Percentiles rank a stretch among this genome's conserved stretches.
Conservation (phyloP, 2,797 vertebrate species). For the Diceros bicornis region DNA sequence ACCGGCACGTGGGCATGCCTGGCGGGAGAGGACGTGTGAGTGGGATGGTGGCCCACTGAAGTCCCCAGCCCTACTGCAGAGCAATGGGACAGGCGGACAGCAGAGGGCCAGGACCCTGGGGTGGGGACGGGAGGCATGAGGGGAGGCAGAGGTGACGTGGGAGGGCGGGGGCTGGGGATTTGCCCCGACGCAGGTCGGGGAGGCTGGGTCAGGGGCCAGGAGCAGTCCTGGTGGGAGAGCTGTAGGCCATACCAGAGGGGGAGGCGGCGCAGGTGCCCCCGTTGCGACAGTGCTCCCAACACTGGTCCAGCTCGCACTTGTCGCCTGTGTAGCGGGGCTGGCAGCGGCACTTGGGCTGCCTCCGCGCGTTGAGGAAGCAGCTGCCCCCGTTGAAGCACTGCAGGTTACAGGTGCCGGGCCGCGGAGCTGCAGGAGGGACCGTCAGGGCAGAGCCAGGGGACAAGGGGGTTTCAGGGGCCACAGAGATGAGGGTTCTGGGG, state of each 20-base stretch:
- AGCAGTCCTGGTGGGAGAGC: rapidly evolving
- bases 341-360: slow-evolving; percentile 97
- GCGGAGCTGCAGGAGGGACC: slow-evolving; percentile 83
- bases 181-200: neutral
- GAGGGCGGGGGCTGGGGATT: neutral
- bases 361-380: slow-evolving; percentile 97
- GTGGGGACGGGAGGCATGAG: rapidly evolving
- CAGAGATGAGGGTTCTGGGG: neutral
- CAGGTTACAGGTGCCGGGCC: slow-evolving; percentile 93
- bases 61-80: neutral
- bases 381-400: slow-evolving; percentile 96
- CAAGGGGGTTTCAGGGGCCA: neutral
- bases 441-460: neutral
- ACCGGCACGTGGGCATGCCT: slow-evolving; percentile 97
- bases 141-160: neutral
- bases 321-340: slow-evolving; percentile 96
- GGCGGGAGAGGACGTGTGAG: slow-evolving; percentile 37
- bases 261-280: slow-evolving; percentile 97
- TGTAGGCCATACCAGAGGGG: slow-evolving; percentile 91
- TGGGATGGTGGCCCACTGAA: neutral
- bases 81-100: neutral
- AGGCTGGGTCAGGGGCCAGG: neutral
- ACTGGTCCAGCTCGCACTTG: slow-evolving; percentile 96
- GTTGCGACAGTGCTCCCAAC: slow-evolving; percentile 96
- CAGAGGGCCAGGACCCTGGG: neutral